Conservation (phyloP, 2,888 invertebrate species). For the Sphaeridia pumilis region DNA sequence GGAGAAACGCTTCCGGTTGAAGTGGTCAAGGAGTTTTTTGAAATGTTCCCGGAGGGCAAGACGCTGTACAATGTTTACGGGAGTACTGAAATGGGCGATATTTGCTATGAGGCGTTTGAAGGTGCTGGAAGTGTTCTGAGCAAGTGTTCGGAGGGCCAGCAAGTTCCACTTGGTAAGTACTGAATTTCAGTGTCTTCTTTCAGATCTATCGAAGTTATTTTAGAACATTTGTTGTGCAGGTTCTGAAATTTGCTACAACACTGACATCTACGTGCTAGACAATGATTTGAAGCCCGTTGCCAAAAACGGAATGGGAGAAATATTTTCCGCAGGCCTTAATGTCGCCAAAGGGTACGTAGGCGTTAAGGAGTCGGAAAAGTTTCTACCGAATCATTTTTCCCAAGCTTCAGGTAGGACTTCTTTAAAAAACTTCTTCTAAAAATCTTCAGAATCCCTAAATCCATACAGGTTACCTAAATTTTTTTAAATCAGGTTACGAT, state of each 20-base stretch:
- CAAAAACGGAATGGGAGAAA: conserved; percentile 45
- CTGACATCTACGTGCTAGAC: conserved; percentile 65
- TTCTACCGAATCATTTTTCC: conserved; percentile 23
- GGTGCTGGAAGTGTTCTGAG: conserved; percentile 43
- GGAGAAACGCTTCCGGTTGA: conserved; percentile 49
- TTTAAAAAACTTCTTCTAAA: neutral
- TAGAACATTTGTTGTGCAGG: neutral
- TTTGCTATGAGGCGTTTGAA: conserved; percentile 62
- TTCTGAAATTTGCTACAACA: conserved; percentile 45
- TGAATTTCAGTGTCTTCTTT: neutral
- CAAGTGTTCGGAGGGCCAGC: conserved; percentile 37
- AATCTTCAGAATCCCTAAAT: neutral
- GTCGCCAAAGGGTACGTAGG: conserved; percentile 33
- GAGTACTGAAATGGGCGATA: conserved; percentile 84
- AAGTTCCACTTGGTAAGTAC: neutral
- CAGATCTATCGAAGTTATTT: no score
- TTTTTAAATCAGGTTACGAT: conserved; percentile 14
- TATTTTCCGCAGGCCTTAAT: conserved; percentile 14
- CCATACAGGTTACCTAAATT: neutral
- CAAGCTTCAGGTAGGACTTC: conserved; percentile 14
- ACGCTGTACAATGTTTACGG: conserved; percentile 78
- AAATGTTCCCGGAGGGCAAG: conserved; percentile 44
- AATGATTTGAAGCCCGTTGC: conserved; percentile 54
- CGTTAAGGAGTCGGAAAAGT: conserved; percentile 26
- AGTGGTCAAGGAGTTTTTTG: conserved; percentile 61